Percentiles rank a stretch among this genome's conserved stretches.
phyloP scores from a whole-genome alignment of 1,140 invertebrate species.

The Sinonovacula constricta region DNA sequence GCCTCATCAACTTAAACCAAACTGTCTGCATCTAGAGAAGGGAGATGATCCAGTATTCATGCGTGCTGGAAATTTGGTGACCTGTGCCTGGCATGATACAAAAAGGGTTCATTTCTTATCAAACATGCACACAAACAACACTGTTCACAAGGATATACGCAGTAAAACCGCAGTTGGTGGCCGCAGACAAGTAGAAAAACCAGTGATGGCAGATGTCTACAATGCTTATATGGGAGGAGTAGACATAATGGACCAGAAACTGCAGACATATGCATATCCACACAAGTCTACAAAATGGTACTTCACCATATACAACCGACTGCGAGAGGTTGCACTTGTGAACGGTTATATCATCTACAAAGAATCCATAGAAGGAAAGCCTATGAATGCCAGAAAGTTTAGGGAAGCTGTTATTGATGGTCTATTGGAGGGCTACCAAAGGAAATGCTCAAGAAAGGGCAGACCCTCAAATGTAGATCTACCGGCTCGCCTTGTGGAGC shows the following conservation, averaged over 20 bases:
- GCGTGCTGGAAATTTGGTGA: not conserved
- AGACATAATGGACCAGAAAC: constrained; percentile 17
- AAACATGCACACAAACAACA: not conserved
- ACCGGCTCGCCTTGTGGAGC: not conserved
- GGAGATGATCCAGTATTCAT: not conserved
- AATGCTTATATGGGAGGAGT: constrained; percentile 15
- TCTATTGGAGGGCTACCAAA: not conserved
- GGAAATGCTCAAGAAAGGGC: not conserved
- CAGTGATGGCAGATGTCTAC: not conserved
- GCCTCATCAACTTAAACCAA: not conserved
- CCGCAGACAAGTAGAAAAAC: constrained; percentile 10
- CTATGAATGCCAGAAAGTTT: not conserved
- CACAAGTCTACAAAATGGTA: constrained; percentile 19
- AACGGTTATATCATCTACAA: constrained; percentile 14
- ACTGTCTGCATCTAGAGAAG: not conserved
- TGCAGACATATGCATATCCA: constrained; percentile 16
- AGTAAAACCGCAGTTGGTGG: not conserved
- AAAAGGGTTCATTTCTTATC: constrained; percentile 9
- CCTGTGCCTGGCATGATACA: constrained; percentile 1
- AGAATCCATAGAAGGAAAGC: not conserved
- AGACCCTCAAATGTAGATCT: not conserved
- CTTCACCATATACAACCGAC: not conserved
- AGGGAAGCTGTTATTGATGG: constrained; percentile 8
- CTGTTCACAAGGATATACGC: not conserved
- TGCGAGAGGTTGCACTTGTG: constrained; percentile 11